These are phyloP conservation scores for Mohoua ochrocephala DNA, from an alignment of 2,113 vertebrate genomes.

Conservation along the genomic window DNA sequence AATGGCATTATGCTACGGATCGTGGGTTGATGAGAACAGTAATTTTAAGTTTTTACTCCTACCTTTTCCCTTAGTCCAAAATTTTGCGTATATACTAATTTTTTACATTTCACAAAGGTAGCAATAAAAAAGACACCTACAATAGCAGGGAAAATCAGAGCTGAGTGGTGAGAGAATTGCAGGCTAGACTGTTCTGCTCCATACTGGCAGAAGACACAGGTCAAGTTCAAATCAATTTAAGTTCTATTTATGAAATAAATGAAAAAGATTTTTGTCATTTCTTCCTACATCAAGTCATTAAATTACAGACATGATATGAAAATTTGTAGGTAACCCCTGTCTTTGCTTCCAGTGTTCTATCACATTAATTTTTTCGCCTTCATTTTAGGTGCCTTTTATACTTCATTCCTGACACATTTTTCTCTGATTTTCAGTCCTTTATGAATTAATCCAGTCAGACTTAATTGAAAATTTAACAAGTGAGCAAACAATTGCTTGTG, in stretches of 20 bases:
- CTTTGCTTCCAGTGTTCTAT: neutral
- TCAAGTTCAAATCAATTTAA: neutral
- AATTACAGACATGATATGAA: neutral
- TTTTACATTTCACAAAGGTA: neutral
- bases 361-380: neutral
- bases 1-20: neutral
- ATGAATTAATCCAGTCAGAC: neutral
- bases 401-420: neutral
- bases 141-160: neutral
- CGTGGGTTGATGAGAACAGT: neutral
- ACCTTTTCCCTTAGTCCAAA: neutral
- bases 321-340: neutral
- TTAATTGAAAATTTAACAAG: conserved; percentile 18
- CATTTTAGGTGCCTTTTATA: neutral
- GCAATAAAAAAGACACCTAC: neutral
- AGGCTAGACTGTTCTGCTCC: neutral
- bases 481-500: neutral
- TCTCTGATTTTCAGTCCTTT: neutral
- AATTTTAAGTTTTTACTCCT: neutral
- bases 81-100: neutral
- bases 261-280: neutral
- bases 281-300: neutral
- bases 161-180: neutral
- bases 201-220: neutral
- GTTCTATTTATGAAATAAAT: conserved; percentile 5